Percentiles rank a stretch among this genome's conserved stretches.
Conservation (phyloP, 2,797 vertebrate genomes). For the Oophaga sylvatica region DNA sequence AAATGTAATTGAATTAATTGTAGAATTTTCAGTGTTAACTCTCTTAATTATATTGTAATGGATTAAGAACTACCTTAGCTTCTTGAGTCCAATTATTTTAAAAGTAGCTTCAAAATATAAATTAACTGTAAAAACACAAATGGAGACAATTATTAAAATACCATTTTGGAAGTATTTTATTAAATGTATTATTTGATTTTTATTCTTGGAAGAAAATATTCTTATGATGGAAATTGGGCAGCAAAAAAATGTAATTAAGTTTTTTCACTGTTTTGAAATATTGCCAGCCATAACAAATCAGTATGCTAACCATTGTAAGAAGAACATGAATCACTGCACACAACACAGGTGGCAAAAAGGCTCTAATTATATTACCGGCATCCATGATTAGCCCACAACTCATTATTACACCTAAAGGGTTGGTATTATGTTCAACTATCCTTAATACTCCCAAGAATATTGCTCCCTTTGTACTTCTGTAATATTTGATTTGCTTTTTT, state of each 20-base stretch:
- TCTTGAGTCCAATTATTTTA: conserved; percentile 17
- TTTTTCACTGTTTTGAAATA: conserved; percentile 37
- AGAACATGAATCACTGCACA: conserved; percentile 29
- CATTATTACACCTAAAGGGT: conserved; percentile 38
- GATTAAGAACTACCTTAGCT: background rate
- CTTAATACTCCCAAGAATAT: conserved; percentile 22
- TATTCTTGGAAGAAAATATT: background rate
- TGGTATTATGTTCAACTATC: conserved; percentile 21
- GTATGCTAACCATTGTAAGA: conserved; percentile 37
- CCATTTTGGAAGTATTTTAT: background rate
- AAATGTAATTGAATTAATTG: conserved; percentile 1
- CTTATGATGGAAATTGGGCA: background rate
- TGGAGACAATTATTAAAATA: background rate
- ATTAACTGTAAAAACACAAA: conserved; percentile 13
- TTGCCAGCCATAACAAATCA: conserved; percentile 51
- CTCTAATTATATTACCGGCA: conserved; percentile 51
- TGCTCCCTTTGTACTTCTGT: background rate
- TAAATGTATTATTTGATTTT: conserved; percentile 25
- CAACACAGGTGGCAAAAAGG: conserved; percentile 52
- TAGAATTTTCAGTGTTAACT: too few relatives aligned
- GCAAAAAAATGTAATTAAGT: background rate
- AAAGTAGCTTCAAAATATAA: background rate
- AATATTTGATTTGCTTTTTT: conserved; percentile 32
- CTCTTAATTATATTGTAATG: conserved; percentile 9
- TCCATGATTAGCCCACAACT: conserved; percentile 35